phyloP scores from a whole-genome alignment of 2,888 invertebrate species.

The Zootermopsis nevadensis region DNA sequence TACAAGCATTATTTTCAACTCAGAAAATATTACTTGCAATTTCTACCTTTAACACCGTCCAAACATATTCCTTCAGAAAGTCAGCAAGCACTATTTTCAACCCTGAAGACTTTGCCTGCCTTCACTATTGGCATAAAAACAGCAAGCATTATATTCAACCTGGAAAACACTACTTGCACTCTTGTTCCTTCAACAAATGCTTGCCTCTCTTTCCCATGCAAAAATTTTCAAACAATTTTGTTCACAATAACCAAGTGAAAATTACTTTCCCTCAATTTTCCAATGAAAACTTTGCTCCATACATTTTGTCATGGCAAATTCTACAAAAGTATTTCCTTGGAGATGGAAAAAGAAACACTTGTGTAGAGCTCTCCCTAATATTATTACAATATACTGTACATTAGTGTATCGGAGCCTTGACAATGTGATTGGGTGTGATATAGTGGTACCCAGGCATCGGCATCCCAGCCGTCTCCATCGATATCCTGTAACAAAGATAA shows the following conservation, averaged over 20 bases:
- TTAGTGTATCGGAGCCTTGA: slow-evolving; percentile 92
- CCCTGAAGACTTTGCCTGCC: not conserved
- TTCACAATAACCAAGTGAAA: slow-evolving; percentile 1
- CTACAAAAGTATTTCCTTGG: slow-evolving; percentile 38
- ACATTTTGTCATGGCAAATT: not conserved
- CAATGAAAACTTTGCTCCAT: not conserved
- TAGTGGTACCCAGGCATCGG: slow-evolving; percentile 92
- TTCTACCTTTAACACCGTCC: not conserved
- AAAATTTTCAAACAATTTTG: not conserved
- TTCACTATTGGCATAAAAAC: not conserved
- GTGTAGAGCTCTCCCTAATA: slow-evolving; percentile 35
- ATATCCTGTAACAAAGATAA: slow-evolving; percentile 79
- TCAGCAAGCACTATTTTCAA: not conserved
- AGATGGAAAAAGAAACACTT: slow-evolving; percentile 26
- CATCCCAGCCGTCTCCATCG: slow-evolving; percentile 93
- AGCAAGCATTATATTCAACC: slow-evolving; percentile 36
- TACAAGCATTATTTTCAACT: slow-evolving; percentile 3
- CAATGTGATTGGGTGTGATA: slow-evolving; percentile 92
- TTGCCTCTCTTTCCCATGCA: not conserved
- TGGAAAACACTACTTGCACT: slow-evolving; percentile 34
- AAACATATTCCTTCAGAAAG: not conserved
- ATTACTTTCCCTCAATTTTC: not conserved
- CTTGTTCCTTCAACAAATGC: not conserved
- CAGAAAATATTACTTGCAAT: slow-evolving; percentile 1
- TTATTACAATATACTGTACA: slow-evolving; percentile 42